Conservation (phyloP, 2,888 invertebrate species). For the Helicoverpa assulta region DNA sequence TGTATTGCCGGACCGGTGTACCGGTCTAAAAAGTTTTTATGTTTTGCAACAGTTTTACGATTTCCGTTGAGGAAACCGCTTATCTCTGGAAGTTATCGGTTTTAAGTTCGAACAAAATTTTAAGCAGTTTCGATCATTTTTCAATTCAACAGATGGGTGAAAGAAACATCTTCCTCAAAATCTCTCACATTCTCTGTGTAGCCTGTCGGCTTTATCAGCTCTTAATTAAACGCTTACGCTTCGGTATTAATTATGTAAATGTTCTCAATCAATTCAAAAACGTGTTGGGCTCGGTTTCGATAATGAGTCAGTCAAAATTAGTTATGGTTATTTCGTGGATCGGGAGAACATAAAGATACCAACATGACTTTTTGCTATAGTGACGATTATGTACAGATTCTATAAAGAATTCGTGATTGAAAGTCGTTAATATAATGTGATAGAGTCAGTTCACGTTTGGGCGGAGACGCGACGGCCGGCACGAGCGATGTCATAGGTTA, state of each 20-base stretch:
- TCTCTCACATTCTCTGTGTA: neutral
- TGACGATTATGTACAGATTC: constrained; percentile 53
- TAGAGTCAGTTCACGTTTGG: constrained; percentile 34
- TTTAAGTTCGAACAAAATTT: constrained; percentile 1
- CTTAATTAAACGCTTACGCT: constrained; percentile 16
- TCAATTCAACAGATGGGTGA: neutral
- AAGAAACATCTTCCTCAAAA: neutral
- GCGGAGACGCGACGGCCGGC: constrained; percentile 51
- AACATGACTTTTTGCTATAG: constrained; percentile 31
- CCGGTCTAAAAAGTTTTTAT: constrained; percentile 33
- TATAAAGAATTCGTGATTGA: constrained; percentile 58
- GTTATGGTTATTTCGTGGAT: constrained; percentile 8
- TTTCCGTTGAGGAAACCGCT: constrained; percentile 28
- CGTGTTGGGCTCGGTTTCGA: constrained; percentile 2
- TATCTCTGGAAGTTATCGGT: constrained; percentile 10
- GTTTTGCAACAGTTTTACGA: constrained; percentile 39
- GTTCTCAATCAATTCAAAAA: constrained; percentile 11
- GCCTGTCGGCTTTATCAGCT: constrained; percentile 4
- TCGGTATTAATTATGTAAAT: constrained; percentile 8
- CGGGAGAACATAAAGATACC: constrained; percentile 12
- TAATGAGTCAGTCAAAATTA: constrained; percentile 4
- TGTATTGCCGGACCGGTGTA: neutral
- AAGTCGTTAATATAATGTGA: constrained; percentile 63
- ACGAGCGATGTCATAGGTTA: constrained; percentile 68
- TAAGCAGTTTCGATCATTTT: constrained; percentile 3